Conservation (phyloP, 2,797 vertebrate species). For the Pseudochaenichthys georgianus region DNA sequence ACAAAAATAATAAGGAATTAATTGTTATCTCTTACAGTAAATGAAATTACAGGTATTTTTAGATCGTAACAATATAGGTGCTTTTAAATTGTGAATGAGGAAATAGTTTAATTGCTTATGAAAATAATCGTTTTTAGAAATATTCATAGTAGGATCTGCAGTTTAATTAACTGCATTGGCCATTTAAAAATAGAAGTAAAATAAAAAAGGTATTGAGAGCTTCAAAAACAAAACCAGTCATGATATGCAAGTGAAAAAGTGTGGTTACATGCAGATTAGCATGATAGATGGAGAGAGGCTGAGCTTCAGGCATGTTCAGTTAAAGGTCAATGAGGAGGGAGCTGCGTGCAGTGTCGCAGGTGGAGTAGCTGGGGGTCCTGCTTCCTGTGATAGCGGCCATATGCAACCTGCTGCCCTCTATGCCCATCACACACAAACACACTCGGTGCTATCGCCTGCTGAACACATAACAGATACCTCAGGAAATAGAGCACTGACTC, state of each 20-base stretch:
- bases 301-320: conserved; percentile 11
- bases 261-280: neutral
- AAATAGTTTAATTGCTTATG: no score
- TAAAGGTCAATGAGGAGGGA: conserved; percentile 58
- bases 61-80: no score
- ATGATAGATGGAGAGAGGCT: neutral
- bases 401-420: conserved; percentile 61
- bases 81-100: no score
- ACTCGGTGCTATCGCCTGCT: neutral
- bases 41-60: no score
- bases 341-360: conserved; percentile 24
- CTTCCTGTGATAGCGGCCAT: conserved; percentile 65
- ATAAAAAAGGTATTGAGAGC: neutral
- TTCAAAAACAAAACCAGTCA: neutral
- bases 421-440: conserved; percentile 24
- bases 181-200: no score
- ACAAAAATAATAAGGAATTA: no score
- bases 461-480: conserved; percentile 35
- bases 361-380: conserved; percentile 42
- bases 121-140: no score
- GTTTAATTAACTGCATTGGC: no score
- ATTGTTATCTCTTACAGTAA: no score
- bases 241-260: neutral
- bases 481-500: conserved; percentile 46
- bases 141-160: no score